These are phyloP conservation scores for Tolypeutes matacus DNA, from an alignment of 2,797 vertebrate species.

Conservation along the genomic window DNA sequence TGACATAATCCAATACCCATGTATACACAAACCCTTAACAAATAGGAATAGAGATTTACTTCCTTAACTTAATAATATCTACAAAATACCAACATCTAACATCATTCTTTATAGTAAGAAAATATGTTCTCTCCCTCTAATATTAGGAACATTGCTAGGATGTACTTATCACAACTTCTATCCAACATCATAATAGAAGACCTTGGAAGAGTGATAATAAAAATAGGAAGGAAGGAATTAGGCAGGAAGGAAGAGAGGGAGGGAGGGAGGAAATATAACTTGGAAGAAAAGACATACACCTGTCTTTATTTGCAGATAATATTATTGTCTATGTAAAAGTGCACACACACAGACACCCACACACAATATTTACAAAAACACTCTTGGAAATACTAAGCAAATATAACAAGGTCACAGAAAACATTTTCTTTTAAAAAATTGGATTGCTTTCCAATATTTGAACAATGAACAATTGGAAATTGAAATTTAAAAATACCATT, in stretches of 20 bases:
- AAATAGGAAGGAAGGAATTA: background rate
- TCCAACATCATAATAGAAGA: background rate
- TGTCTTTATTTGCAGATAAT: too few relatives aligned
- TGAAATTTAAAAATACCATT: too few relatives aligned
- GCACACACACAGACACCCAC: too few relatives aligned
- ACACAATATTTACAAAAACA: too few relatives aligned
- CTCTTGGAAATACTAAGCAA: background rate
- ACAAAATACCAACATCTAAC: background rate
- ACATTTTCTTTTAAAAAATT: too few relatives aligned
- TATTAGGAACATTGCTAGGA: background rate
- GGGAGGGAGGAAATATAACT: background rate
- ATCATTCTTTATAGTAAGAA: background rate
- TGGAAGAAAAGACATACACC: background rate
- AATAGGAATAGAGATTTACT: background rate
- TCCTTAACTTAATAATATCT: background rate
- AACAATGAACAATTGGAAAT: too few relatives aligned
- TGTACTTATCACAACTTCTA: background rate
- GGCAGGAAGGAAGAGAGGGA: too few relatives aligned
- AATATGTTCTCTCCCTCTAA: background rate
- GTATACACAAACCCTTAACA: too few relatives aligned
- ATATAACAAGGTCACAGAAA: too few relatives aligned
- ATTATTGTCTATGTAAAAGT: too few relatives aligned
- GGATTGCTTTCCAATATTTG: too few relatives aligned
- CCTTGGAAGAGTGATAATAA: background rate
- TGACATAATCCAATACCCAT: background rate